phyloP scores from a whole-genome alignment of 2,797 vertebrate species.

The Emydoidea blandingii region DNA sequence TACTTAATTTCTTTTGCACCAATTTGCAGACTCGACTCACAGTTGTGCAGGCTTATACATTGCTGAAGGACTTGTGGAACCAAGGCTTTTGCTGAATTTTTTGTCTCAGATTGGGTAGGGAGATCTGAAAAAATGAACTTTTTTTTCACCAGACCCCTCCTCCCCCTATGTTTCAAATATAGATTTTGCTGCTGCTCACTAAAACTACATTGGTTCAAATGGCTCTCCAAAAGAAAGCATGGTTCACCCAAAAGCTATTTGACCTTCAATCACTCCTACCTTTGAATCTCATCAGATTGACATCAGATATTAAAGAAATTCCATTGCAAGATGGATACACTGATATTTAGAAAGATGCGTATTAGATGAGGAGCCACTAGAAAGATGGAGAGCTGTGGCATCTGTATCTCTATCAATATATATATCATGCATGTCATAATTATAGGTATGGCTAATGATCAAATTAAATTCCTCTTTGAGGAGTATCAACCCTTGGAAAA shows the following conservation, averaged over 20 bases:
- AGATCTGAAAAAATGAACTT: background rate
- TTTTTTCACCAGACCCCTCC: background rate
- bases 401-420: background rate
- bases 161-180: background rate
- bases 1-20: accelerated
- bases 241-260: background rate
- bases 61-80: background rate
- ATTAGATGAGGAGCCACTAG: background rate
- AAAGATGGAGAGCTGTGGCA: background rate
- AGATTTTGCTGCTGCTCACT: background rate
- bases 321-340: background rate
- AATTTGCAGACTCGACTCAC: background rate
- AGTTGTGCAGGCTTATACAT: background rate
- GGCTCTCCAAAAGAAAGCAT: background rate
- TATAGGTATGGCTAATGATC: background rate
- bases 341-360: background rate
- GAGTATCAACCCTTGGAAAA: background rate
- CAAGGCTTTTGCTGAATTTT: too few species aligned
- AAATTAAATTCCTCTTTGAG: background rate
- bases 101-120: background rate
- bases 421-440: background rate
- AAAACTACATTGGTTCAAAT: background rate
- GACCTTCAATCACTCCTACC: background rate
- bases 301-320: background rate
- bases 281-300: background rate